These are phyloP conservation scores for Eueremaeus valkanovi DNA, from an alignment of 2,888 invertebrate species.

Conservation along the genomic window DNA sequence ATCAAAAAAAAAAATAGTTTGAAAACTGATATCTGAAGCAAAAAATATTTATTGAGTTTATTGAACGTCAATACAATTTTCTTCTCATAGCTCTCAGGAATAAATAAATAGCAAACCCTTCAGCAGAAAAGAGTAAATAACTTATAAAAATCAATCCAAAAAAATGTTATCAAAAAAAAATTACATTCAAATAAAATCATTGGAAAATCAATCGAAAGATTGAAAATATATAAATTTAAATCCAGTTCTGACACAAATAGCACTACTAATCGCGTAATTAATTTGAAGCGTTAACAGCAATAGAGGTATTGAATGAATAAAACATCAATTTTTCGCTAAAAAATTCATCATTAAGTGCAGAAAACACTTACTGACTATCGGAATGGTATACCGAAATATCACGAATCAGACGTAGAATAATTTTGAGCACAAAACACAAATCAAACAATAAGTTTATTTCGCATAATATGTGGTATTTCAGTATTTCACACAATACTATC, in stretches of 20 bases:
- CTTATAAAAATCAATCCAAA: background rate
- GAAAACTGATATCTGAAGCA: background rate
- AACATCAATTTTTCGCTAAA: background rate
- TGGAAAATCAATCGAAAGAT: background rate
- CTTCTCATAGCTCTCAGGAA: background rate
- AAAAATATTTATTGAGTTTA: background rate
- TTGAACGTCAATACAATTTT: background rate
- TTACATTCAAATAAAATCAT: background rate
- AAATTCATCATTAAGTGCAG: background rate
- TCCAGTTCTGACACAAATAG: background rate
- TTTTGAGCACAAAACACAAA: too few relatives aligned
- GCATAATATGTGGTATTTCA: background rate
- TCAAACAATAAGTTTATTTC: too few relatives aligned
- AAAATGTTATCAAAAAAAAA: background rate
- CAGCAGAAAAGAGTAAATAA: background rate
- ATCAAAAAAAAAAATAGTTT: background rate
- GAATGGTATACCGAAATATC: too few relatives aligned
- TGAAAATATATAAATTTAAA: background rate
- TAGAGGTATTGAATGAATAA: background rate
- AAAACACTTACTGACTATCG: too few relatives aligned
- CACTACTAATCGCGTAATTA: background rate
- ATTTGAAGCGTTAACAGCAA: background rate
- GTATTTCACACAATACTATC: background rate
- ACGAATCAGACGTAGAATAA: too few relatives aligned
- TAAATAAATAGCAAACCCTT: background rate